phyloP scores from a whole-genome alignment of 2,888 invertebrate genomes.

The Hecatera dysodea region DNA sequence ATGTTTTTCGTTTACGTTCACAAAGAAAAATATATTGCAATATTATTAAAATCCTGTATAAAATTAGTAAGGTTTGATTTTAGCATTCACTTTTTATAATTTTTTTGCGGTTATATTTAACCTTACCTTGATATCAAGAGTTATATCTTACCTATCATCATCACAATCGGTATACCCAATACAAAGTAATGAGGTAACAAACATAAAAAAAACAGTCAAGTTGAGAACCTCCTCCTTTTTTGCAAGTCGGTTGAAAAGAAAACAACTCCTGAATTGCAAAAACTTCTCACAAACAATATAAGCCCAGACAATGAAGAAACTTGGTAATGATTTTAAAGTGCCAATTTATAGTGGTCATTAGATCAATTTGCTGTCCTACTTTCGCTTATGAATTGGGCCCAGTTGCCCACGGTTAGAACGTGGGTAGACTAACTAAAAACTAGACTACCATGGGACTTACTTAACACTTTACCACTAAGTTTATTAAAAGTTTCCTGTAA shows the following conservation, averaged over 20 bases:
- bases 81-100: not conserved
- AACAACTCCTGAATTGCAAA: not conserved
- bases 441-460: constrained; percentile 3
- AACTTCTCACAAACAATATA: constrained; percentile 1
- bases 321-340: constrained; percentile 26
- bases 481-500: not conserved
- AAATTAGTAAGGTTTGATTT: not conserved
- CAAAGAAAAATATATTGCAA: not conserved
- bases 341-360: constrained; percentile 28
- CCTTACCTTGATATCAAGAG: not conserved
- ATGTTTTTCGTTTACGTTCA: constrained; percentile 16
- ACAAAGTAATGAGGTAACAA: too few relatives aligned
- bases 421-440: constrained; percentile 29
- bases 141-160: not conserved
- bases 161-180: too few relatives aligned
- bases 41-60: not conserved
- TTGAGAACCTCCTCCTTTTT: too few relatives aligned
- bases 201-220: too few relatives aligned
- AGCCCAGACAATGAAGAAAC: constrained; percentile 29
- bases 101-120: not conserved
- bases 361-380: constrained; percentile 50
- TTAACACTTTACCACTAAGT: constrained; percentile 1
- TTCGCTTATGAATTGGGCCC: constrained; percentile 43
- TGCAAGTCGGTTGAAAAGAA: too few relatives aligned
- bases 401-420: constrained; percentile 22